Conservation (phyloP, 2,113 vertebrate species). For the Sprattus sprattus region DNA sequence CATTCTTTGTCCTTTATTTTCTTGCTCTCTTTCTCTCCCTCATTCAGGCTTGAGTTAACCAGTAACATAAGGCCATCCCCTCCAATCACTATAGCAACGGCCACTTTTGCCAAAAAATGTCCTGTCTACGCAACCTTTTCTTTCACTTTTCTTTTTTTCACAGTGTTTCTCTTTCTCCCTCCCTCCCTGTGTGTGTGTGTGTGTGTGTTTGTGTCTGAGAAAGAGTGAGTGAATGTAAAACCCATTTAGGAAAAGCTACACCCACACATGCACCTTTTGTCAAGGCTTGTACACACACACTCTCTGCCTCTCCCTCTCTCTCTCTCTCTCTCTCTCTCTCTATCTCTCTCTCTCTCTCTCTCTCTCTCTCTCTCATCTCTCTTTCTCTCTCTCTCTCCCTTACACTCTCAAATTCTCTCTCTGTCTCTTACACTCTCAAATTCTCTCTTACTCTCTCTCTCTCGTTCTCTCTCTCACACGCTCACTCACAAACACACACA, state of each 20-base stretch:
- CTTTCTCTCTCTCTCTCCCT: background rate
- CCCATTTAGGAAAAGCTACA: conserved; percentile 2
- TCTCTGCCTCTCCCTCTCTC: background rate
- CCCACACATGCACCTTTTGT: conserved; percentile 14
- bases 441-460: background rate
- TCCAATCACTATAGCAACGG: conserved; percentile 44
- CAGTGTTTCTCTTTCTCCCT: background rate
- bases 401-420: too few relatives aligned
- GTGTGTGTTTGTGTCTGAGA: conserved; percentile 23
- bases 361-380: background rate
- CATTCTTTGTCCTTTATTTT: background rate
- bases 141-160: background rate
- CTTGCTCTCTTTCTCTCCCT: conserved; percentile 24
- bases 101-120: conserved; percentile 36
- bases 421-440: background rate
- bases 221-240: background rate
- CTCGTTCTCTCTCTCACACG: background rate
- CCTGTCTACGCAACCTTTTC: conserved; percentile 8
- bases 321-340: too few relatives aligned
- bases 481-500: conserved; percentile 15
- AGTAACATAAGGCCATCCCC: conserved; percentile 40
- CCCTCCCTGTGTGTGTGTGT: background rate
- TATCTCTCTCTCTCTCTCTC: background rate
- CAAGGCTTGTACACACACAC: background rate
- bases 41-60: conserved; percentile 36